A percentile compares a stretch with the other conserved stretches of the same genome.
Evolutionary conservation across 2,797 vertebrate species (phyloP).

Genomic region (Corythornis leucogaster): DNA sequence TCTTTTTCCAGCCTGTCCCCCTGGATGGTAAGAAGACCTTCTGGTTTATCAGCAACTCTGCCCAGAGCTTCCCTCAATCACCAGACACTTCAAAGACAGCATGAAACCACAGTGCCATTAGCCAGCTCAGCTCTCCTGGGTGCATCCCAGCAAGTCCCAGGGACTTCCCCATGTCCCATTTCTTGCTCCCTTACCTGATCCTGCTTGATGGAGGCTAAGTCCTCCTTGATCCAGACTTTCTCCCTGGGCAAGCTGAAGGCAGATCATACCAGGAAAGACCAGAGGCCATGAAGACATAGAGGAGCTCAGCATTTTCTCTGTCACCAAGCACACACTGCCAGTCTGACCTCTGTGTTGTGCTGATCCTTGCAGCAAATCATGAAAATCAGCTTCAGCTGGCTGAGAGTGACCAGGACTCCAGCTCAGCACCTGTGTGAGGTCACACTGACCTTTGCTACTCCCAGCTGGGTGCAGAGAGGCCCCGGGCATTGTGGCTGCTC

Average conservation of each 20-base stretch:
- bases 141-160: background rate
- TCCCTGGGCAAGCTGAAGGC: background rate
- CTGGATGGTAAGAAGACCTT: background rate
- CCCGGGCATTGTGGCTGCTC: background rate
- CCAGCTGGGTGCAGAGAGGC: background rate
- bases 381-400: background rate
- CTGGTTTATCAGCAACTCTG: background rate
- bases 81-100: background rate
- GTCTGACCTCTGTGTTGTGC: rapidly evolving
- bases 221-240: background rate
- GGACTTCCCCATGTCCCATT: rapidly evolving
- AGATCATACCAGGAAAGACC: background rate
- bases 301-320: background rate
- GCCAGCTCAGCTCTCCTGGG: background rate
- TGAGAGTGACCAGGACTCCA: background rate
- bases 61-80: background rate
- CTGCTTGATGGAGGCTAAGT: background rate
- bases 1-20: background rate
- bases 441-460: background rate
- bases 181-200: background rate
- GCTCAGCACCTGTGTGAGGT: too few species aligned
- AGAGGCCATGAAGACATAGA: background rate
- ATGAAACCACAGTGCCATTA: background rate
- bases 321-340: rapidly evolving
- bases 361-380: background rate